Percentiles rank a stretch among this genome's conserved stretches.
Evolutionary conservation across 2,113 vertebrate species (phyloP).

Genomic region (Datnioides undecimradiatus): DNA sequence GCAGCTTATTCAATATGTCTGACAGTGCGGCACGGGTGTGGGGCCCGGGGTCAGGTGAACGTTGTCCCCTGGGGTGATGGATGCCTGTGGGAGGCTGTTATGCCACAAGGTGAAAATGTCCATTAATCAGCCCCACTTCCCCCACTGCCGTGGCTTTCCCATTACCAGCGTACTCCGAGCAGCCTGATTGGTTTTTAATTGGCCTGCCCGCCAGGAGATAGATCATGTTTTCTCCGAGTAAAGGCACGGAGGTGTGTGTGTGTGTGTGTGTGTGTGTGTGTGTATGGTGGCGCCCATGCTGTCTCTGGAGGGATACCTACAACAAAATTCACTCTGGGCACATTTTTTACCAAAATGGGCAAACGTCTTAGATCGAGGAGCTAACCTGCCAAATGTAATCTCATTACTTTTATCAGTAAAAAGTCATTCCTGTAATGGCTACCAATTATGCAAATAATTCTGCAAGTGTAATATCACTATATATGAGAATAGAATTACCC

Average conservation of each 20-base stretch:
- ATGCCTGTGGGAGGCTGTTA: slow-evolving; percentile 84
- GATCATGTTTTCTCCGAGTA: slow-evolving; percentile 82
- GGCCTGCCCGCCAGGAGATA: slow-evolving; percentile 83
- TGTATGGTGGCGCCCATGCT: slow-evolving; percentile 8
- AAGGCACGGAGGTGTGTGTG: slow-evolving; percentile 58
- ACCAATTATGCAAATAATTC: neutral
- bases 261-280: slow-evolving; percentile 32
- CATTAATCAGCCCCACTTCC: slow-evolving; percentile 85
- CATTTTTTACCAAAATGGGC: neutral
- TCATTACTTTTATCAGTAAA: neutral
- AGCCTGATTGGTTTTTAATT: slow-evolving; percentile 89
- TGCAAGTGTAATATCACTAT: neutral
- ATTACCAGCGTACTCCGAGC: slow-evolving; percentile 83
- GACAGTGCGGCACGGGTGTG: slow-evolving; percentile 45
- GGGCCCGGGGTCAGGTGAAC: slow-evolving; percentile 56
- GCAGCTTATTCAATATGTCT: slow-evolving; percentile 43
- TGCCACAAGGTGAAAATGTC: slow-evolving; percentile 88
- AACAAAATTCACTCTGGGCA: slow-evolving; percentile 13
- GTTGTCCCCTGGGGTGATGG: slow-evolving; percentile 77
- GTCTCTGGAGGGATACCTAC: slow-evolving; percentile 57
- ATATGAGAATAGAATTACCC: neutral
- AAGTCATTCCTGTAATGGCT: neutral
- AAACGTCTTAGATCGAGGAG: neutral
- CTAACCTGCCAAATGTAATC: neutral
- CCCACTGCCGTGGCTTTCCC: slow-evolving; percentile 81